These are phyloP conservation scores for Sphecodes monilicornis DNA, from an alignment of 2,888 invertebrate genomes.

Conservation along the genomic window DNA sequence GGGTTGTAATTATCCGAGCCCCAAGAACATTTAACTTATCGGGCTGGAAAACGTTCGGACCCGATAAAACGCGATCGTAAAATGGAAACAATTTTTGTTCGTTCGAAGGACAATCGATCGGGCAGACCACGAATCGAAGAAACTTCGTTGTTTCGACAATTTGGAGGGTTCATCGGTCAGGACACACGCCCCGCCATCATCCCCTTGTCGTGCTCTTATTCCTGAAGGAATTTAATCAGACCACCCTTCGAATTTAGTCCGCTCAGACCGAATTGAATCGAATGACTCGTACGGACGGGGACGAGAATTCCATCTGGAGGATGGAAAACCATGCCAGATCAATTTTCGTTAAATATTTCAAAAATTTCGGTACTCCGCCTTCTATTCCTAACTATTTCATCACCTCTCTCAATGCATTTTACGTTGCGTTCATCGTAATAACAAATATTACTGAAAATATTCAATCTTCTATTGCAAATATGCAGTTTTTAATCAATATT, in stretches of 20 bases:
- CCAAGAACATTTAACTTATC: background rate
- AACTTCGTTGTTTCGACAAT: conserved; percentile 57
- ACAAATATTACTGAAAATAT: background rate
- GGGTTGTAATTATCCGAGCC: conserved; percentile 10
- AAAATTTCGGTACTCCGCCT: background rate
- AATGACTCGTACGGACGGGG: conserved; percentile 57
- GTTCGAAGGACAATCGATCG: conserved; percentile 42
- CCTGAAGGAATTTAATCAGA: conserved; percentile 73
- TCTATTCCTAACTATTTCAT: background rate
- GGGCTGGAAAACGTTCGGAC: background rate
- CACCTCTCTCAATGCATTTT: background rate
- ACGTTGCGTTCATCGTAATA: background rate
- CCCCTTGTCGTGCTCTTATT: conserved; percentile 48
- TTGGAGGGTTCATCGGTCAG: conserved; percentile 60
- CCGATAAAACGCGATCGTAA: conserved; percentile 27
- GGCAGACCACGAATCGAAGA: conserved; percentile 31
- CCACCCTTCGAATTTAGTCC: conserved; percentile 68
- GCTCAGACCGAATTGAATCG: conserved; percentile 67
- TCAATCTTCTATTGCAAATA: too few relatives aligned
- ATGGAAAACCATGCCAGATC: conserved; percentile 43
- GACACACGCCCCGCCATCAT: conserved; percentile 40
- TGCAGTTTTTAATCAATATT: too few relatives aligned
- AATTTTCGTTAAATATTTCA: conserved; percentile 63
- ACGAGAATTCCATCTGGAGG: conserved; percentile 51
- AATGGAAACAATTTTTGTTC: conserved; percentile 37